Evolutionary conservation across 2,113 vertebrate species (phyloP).

Genomic region (Trogon surrucura): DNA sequence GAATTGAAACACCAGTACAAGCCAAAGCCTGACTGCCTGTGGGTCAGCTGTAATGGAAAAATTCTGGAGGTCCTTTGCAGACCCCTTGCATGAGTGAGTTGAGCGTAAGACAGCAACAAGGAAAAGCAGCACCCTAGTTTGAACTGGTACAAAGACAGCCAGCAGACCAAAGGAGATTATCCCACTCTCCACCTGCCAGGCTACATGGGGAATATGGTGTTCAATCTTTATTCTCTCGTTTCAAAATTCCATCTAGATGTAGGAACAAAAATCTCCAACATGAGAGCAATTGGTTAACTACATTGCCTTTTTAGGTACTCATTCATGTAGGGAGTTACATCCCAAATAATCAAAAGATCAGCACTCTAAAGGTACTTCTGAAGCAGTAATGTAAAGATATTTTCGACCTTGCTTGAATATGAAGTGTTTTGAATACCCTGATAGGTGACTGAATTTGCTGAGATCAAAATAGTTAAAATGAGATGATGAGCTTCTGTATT

Average conservation of each 20-base stretch:
- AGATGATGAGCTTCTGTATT: background rate
- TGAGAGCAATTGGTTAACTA: background rate
- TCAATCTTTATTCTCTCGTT: background rate
- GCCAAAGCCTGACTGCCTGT: background rate
- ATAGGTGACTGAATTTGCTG: background rate
- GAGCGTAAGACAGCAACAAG: background rate
- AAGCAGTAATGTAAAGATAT: background rate
- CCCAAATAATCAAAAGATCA: background rate
- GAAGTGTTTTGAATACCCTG: background rate
- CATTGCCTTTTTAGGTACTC: background rate
- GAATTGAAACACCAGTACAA: background rate
- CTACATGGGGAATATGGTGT: background rate
- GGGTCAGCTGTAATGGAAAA: background rate
- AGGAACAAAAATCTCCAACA: background rate
- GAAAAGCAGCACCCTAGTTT: background rate
- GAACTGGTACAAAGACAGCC: background rate
- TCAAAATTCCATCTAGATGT: background rate
- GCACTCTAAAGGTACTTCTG: background rate
- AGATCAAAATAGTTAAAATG: background rate
- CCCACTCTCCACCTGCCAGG: background rate
- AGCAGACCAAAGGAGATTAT: background rate
- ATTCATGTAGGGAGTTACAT: background rate
- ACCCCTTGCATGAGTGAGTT: background rate
- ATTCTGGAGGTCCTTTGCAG: background rate
- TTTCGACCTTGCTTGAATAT: background rate